Percentiles rank a stretch among this genome's conserved stretches.
Evolutionary conservation across 2,797 vertebrate species (phyloP).

Genomic region (Lates japonicus): DNA sequence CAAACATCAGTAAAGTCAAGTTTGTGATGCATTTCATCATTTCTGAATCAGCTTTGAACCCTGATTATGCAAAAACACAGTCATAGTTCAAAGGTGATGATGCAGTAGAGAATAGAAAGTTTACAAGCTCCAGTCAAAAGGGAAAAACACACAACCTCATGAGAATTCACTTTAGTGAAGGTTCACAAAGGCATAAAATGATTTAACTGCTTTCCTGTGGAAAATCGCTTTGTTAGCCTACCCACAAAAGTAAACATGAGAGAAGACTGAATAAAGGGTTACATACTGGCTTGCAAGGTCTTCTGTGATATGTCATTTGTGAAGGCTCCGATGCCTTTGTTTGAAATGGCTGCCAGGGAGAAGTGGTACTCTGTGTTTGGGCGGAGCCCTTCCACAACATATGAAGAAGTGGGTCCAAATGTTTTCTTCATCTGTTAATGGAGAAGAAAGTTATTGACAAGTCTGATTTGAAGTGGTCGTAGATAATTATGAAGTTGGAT

Average conservation of each 20-base stretch:
- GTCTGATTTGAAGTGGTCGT: not conserved
- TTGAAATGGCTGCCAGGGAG: constrained; percentile 95
- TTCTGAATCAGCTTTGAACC: constrained; percentile 53
- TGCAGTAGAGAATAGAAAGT: constrained; percentile 33
- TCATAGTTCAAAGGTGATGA: constrained; percentile 60
- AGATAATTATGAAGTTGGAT: not conserved
- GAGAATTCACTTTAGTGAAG: constrained; percentile 30
- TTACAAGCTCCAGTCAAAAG: constrained; percentile 25
- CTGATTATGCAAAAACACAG: constrained; percentile 58
- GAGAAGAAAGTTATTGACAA: constrained; percentile 1
- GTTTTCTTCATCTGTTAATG: constrained; percentile 90
- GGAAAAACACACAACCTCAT: constrained; percentile 17
- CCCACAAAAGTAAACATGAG: constrained; percentile 47
- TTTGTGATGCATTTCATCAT: constrained; percentile 9
- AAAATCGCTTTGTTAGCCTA: constrained; percentile 63
- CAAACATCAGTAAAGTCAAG: constrained; percentile 27
- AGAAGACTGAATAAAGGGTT: constrained; percentile 70
- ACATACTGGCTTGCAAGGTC: constrained; percentile 99
- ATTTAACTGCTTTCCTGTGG: constrained; percentile 24
- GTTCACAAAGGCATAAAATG: constrained; percentile 27
- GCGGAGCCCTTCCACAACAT: constrained; percentile 93
- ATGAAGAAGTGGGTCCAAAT: constrained; percentile 91
- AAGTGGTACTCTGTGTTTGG: constrained; percentile 96
- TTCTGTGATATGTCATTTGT: constrained; percentile 94
- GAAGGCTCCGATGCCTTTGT: constrained; percentile 95